Percentiles rank a stretch among this genome's conserved stretches.
Evolutionary conservation across 2,797 vertebrate species (phyloP).

Genomic region (Oreortyx pictus): DNA sequence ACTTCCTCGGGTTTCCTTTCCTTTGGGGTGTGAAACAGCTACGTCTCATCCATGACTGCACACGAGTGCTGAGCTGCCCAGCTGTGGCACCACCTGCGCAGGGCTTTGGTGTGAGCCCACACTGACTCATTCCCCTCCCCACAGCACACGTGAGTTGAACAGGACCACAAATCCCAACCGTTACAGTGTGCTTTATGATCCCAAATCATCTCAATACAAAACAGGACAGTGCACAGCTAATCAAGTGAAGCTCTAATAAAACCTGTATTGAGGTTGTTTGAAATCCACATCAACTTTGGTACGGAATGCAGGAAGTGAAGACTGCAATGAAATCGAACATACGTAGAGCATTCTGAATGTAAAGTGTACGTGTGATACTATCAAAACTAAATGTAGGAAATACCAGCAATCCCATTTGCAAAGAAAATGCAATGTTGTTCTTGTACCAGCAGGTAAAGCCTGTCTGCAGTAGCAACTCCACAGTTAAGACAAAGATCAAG

Average conservation of each 20-base stretch:
- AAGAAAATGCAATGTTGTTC: background rate
- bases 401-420: background rate
- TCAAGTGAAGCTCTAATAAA: background rate
- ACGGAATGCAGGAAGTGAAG: background rate
- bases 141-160: accelerated
- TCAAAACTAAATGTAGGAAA: background rate
- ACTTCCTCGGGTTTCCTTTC: background rate
- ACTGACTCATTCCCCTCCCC: background rate
- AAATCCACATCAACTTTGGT: background rate
- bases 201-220: background rate
- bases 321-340: background rate
- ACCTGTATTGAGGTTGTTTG: background rate
- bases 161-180: background rate
- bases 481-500: background rate
- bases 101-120: background rate
- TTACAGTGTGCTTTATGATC: accelerated
- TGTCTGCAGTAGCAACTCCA: background rate
- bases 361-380: background rate
- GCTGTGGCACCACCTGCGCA: background rate
- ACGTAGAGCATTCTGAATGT: background rate
- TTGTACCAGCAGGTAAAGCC: background rate
- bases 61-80: background rate
- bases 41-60: background rate
- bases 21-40: background rate
- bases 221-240: background rate